Evolutionary conservation across 2,797 vertebrate species (phyloP).

Genomic region (Sebastolobus altivelis): DNA sequence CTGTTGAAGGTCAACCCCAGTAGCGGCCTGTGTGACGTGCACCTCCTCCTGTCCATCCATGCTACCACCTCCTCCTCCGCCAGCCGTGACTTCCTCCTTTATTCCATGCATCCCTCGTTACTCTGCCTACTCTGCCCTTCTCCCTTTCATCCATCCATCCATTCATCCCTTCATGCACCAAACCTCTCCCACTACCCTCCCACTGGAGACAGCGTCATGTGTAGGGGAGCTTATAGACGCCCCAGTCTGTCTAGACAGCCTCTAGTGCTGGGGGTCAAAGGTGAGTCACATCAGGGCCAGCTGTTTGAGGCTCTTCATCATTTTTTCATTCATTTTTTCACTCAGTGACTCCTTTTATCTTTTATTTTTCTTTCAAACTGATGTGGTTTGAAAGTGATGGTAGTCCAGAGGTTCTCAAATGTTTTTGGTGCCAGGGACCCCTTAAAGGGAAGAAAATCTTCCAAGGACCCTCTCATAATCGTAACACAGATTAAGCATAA

Average conservation of each 20-base stretch:
- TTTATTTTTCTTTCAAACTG: not conserved
- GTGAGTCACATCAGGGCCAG: conserved; percentile 57
- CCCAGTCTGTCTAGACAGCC: conserved; percentile 56
- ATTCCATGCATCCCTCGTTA: conserved; percentile 64
- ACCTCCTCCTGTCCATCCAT: conserved; percentile 59
- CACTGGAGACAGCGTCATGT: conserved; percentile 47
- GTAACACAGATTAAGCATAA: no score
- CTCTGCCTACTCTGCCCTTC: conserved; percentile 47
- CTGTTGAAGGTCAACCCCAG: conserved; percentile 82
- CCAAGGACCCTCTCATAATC: no score
- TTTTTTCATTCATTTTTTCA: not conserved
- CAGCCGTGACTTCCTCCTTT: conserved; percentile 68
- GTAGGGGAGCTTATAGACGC: conserved; percentile 55
- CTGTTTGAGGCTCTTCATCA: not conserved
- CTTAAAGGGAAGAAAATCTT: no score
- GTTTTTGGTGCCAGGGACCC: fast-evolving
- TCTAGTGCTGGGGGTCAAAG: conserved; percentile 65
- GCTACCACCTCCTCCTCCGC: conserved; percentile 53
- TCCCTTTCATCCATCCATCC: conserved; percentile 49
- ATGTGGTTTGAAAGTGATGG: not conserved
- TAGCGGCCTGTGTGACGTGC: conserved; percentile 77
- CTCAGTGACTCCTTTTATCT: not conserved
- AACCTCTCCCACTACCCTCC: conserved; percentile 50
- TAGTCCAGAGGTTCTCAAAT: no score
- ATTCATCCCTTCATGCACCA: conserved; percentile 52